Base-by-base conservation (phyloP, 1,140 invertebrate genomes). In the Archegozetes longisetosus region DNA sequence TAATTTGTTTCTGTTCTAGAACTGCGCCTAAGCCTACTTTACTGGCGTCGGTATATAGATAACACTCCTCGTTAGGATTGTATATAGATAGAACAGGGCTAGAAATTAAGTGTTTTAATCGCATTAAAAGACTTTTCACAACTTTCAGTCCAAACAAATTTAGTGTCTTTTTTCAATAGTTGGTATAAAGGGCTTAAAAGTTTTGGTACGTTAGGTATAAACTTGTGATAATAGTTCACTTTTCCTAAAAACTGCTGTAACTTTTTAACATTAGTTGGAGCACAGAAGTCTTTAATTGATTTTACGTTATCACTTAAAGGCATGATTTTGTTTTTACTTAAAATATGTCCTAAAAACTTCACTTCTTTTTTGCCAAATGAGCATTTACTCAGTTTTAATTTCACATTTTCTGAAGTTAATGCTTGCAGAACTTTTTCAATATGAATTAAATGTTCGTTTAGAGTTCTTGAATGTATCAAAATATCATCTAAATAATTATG, bases 1-100 rank as follows among this genome's bases (percentile, higher is more conserved):
- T n/a, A n/a, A n/a, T n/a, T n/a, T 69, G 64, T 1, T 52, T 61
- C 58, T 79, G 77, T 1, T 69, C 68, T 0, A 80, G 60, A 6
- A 77, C 69, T 2, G 70, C 71, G 0, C 75, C 74, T 2, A 79
- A 64, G 22, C 60, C 58, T 9, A n/a, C 20, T 9, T 20, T 22
- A 25, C 26, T 53, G 2, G 60, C 60, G 55, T 65, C 62, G 22
- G 54, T 64, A 24, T 59, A 20, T 17, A 58, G 1, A 22, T 17
- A 51, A 13, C 17, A 55, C 53, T 14, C 20, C 52, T 22, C 20
- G 0, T 0, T n/a, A 66, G 59, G 60, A 14, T 61, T 22, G 0
- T 66, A 71, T 0, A 68, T 66, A 13, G 70, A 6, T 13, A 63
- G 58, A 17, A 69, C 71, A 6, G 63, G 62, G 48, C 64, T 50